Evolutionary conservation across 2,888 invertebrate genomes (phyloP).

Genomic region (Trichopria drosophilae): DNA sequence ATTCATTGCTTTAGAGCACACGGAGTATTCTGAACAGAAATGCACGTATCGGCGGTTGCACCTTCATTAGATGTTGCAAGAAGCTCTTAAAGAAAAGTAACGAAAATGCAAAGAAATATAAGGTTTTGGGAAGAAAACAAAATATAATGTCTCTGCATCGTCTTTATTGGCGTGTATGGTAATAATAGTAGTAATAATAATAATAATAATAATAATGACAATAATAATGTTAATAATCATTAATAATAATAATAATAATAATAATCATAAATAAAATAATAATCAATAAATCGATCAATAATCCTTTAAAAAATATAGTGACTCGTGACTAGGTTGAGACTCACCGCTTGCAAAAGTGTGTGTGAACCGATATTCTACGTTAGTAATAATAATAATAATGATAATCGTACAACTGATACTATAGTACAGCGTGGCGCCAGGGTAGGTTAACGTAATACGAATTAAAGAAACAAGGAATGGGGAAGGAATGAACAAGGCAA

Average conservation of each 20-base stretch:
- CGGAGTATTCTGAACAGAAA: too few species aligned
- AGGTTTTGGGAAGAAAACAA: constrained; percentile 30
- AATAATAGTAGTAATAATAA: constrained; percentile 25
- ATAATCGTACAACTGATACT: constrained; percentile 39
- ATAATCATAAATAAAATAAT: constrained; percentile 55
- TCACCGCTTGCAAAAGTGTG: constrained; percentile 56
- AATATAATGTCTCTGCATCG: constrained; percentile 29
- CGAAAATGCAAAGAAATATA: constrained; percentile 21
- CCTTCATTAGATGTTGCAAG: too few species aligned
- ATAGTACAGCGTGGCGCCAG: constrained; percentile 38
- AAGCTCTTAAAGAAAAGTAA: too few species aligned
- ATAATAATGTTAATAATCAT: constrained; percentile 41
- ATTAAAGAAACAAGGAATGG: constrained; percentile 9
- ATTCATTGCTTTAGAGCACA: too few species aligned
- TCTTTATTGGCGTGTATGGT: constrained; percentile 12
- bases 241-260: constrained; percentile 28
- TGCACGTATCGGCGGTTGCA: too few species aligned
- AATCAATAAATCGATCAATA: constrained; percentile 53
- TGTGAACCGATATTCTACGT: constrained; percentile 37
- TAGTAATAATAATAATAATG: constrained; percentile 36
- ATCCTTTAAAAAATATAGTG: constrained; percentile 57
- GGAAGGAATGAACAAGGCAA: constrained; percentile 8
- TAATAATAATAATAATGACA: constrained; percentile 37
- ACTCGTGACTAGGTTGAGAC: constrained; percentile 59
- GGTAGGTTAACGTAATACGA: constrained; percentile 7